Percentiles rank a stretch among this genome's conserved stretches.
Evolutionary conservation across 1,140 invertebrate species (phyloP).

Genomic region (Pogonomyrmex californicus): DNA sequence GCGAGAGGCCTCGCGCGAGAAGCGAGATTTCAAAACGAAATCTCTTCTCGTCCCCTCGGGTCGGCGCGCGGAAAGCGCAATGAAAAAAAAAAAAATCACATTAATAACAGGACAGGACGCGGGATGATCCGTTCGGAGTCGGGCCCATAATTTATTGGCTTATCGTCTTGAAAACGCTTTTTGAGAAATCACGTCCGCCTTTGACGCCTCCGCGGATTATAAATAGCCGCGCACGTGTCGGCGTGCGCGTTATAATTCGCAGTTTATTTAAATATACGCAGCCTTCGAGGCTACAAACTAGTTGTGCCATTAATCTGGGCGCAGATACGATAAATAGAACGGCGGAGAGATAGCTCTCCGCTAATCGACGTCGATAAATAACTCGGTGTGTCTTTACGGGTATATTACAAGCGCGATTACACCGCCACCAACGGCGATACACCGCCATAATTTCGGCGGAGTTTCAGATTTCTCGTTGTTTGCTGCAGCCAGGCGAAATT

Average conservation of each 20-base stretch:
- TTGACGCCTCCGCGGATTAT: slow-evolving; percentile 52
- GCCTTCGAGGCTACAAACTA: slow-evolving; percentile 41
- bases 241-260: slow-evolving; percentile 41
- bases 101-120: slow-evolving; percentile 40
- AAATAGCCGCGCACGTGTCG: slow-evolving; percentile 13
- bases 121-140: not conserved
- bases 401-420: slow-evolving; percentile 5
- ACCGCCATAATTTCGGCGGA: slow-evolving; percentile 13
- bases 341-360: slow-evolving; percentile 10
- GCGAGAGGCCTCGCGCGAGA: not conserved
- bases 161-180: slow-evolving; percentile 45
- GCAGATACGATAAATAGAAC: slow-evolving; percentile 44
- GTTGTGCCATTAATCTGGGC: slow-evolving; percentile 49
- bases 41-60: not conserved
- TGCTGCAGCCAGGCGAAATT: not conserved
- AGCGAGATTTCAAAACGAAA: slow-evolving; percentile 38
- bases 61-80: not conserved
- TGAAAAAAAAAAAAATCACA: slow-evolving; percentile 32
- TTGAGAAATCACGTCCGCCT: slow-evolving; percentile 49
- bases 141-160: slow-evolving; percentile 41
- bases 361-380: slow-evolving; percentile 57
- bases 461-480: slow-evolving; percentile 1
- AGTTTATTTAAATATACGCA: slow-evolving; percentile 59
- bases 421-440: not conserved
- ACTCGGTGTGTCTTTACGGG: slow-evolving; percentile 14